These are phyloP conservation scores for Centrocercus urophasianus DNA, from an alignment of 2,113 vertebrate species.

Conservation along the genomic window DNA sequence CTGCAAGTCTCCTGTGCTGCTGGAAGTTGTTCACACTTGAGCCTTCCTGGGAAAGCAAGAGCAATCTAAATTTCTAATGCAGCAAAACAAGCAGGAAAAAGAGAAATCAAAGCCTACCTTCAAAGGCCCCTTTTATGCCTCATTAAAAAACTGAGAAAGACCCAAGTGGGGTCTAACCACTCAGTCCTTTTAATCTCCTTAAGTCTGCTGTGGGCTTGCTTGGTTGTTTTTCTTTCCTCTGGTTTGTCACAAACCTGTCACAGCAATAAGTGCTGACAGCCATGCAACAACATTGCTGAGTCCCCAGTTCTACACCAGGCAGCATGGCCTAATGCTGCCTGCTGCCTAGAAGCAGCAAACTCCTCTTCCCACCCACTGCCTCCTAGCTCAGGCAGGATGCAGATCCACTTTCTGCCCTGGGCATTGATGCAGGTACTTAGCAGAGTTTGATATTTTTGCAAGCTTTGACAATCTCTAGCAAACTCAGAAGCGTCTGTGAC, in stretches of 20 bases:
- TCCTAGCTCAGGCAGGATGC: not conserved
- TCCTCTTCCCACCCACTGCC: not conserved
- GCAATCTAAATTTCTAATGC: not conserved
- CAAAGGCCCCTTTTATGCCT: not conserved
- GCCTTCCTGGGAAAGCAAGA: not conserved
- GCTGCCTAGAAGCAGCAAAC: not conserved
- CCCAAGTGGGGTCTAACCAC: not conserved
- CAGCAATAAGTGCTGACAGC: not conserved
- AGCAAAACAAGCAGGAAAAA: not conserved
- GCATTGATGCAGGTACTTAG: not conserved
- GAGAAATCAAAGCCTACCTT: not conserved
- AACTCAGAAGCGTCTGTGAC: not conserved
- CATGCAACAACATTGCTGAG: not conserved
- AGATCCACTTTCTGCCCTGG: not conserved
- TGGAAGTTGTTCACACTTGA: not conserved
- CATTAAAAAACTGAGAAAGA: conserved; percentile 10
- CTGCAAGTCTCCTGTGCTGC: not conserved
- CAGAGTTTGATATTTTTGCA: rapidly evolving
- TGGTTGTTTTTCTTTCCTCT: not conserved
- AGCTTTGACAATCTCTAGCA: not conserved
- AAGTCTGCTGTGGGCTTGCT: not conserved
- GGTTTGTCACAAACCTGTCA: not conserved
- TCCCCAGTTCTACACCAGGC: not conserved
- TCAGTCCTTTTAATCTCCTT: conserved; percentile 32
- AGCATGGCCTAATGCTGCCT: not conserved